Evolutionary conservation across 2,888 invertebrate species (phyloP).

Genomic region (Glaucopsyche alexis): DNA sequence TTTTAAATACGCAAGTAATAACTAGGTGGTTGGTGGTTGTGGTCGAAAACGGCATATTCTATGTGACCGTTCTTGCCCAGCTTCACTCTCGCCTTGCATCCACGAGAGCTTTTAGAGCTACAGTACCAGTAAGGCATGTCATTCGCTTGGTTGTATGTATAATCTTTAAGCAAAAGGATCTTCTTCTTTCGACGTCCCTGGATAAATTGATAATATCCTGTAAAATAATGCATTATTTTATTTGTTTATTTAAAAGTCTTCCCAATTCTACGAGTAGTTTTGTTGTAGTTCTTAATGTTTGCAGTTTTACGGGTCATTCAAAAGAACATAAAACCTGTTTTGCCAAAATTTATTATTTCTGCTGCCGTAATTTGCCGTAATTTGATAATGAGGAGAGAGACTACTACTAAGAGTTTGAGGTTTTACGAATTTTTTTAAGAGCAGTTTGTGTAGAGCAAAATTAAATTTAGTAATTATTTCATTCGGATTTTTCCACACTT

Average conservation of each 20-base stretch:
- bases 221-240: neutral
- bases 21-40: conserved; percentile 45
- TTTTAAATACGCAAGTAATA: conserved; percentile 36
- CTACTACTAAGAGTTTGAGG: neutral
- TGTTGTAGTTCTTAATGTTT: no score
- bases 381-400: no score
- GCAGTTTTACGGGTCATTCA: no score
- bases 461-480: neutral
- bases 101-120: conserved; percentile 43
- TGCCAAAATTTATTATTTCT: no score
- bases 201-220: conserved; percentile 29
- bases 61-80: conserved; percentile 40
- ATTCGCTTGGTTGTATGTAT: conserved; percentile 46
- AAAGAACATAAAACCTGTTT: no score
- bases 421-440: neutral
- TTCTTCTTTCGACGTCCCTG: conserved; percentile 31
- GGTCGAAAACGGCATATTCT: conserved; percentile 35
- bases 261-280: no score
- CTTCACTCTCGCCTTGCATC: conserved; percentile 44
- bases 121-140: conserved; percentile 44
- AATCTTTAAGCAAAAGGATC: conserved; percentile 45
- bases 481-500: conserved; percentile 5
- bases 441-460: neutral
- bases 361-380: no score
- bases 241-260: neutral